These are phyloP conservation scores for Chloropsis hardwickii DNA, from an alignment of 2,113 vertebrate species.

Conservation along the genomic window DNA sequence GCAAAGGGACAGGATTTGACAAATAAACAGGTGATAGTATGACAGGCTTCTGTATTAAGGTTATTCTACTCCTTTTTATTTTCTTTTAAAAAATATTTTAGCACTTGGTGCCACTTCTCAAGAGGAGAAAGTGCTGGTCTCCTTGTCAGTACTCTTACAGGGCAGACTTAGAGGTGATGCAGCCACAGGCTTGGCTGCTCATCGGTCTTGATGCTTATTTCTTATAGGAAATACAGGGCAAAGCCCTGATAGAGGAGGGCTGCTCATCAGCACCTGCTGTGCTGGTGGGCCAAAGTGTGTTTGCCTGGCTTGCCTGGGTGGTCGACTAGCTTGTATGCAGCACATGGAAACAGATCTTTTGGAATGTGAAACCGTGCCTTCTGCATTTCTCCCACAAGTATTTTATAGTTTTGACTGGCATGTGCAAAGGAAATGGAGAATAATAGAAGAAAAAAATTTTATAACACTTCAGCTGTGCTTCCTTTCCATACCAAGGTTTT, in stretches of 20 bases:
- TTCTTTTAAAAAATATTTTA: not conserved
- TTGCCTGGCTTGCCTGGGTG: constrained; percentile 30
- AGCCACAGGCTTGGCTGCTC: rapidly evolving
- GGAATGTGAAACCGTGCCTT: constrained; percentile 41
- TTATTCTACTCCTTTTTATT: not conserved
- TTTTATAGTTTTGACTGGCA: constrained; percentile 62
- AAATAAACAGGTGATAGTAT: not conserved
- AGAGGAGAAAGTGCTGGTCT: not conserved
- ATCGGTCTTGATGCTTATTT: not conserved
- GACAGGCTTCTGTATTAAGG: not conserved
- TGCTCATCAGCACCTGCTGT: not conserved
- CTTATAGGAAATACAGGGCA: not conserved
- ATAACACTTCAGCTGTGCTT: constrained; percentile 47
- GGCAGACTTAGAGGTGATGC: not conserved
- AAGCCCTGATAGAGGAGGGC: not conserved
- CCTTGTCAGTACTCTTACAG: not conserved
- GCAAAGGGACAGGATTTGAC: not conserved
- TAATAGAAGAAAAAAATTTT: constrained; percentile 54
- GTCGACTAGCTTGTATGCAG: not conserved
- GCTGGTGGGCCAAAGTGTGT: not conserved
- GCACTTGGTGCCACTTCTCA: not conserved
- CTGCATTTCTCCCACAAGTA: constrained; percentile 46
- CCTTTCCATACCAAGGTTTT: constrained; percentile 39
- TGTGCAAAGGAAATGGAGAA: constrained; percentile 29
- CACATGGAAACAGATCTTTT: constrained; percentile 25